Conservation (phyloP, 2,113 vertebrate genomes). For the Cavia porcellus region DNA sequence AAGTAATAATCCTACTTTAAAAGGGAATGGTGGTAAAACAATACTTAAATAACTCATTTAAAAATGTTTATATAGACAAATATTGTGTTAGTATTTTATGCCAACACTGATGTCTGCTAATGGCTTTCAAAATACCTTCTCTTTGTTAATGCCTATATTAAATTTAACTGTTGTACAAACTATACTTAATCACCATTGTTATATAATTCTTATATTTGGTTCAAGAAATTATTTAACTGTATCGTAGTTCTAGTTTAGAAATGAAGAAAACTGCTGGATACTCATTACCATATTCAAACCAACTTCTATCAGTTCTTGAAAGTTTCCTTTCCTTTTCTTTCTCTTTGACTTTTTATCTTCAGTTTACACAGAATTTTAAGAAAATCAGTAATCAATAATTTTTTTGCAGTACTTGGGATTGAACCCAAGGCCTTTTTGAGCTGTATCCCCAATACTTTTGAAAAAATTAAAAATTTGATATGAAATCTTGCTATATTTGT, state of each 20-base stretch:
- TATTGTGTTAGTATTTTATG: conserved; percentile 22
- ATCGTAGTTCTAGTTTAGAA: conserved; percentile 48
- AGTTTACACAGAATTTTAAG: conserved; percentile 1
- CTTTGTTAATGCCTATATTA: not conserved
- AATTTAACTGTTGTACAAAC: not conserved
- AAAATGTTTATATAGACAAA: not conserved
- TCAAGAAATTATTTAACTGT: conserved; percentile 8
- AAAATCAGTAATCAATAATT: not conserved
- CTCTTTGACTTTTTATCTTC: conserved; percentile 28
- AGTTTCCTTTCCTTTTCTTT: not conserved
- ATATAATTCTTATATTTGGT: not conserved
- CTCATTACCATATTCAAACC: not conserved
- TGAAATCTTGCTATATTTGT: not conserved
- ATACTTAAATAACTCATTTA: not conserved
- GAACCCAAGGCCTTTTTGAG: not conserved
- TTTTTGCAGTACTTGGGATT: not conserved
- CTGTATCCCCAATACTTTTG: not conserved
- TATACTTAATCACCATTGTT: conserved; percentile 24
- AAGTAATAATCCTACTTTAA: conserved; percentile 28
- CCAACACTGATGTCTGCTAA: not conserved
- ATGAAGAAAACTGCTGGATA: conserved; percentile 20
- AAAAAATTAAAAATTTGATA: not conserved
- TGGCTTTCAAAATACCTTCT: conserved; percentile 35
- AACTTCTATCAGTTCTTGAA: not conserved
- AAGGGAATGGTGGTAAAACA: not conserved